Evolutionary conservation across 2,113 vertebrate species (phyloP), one percentile per base, ranked within the genome.

Genomic region (Suncus etruscus): DNA sequence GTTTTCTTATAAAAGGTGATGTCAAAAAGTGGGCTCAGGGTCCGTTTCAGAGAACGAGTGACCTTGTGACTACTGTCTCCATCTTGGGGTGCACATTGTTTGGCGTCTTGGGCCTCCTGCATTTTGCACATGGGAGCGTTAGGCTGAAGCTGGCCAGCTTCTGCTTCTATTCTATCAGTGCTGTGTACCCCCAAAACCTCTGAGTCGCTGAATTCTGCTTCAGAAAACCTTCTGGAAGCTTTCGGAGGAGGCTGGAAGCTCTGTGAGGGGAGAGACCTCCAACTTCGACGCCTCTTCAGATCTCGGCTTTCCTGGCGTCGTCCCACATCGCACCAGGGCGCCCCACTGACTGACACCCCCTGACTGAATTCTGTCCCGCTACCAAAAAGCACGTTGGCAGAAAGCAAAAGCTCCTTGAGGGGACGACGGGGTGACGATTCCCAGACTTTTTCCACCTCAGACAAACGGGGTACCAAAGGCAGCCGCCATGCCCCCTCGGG

Each of bases 381-480:
- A 0, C 4, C 70, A 14, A 69, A 87, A 31, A n/a, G 1, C 16
- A 6, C 74, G 1, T n/a, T 16, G 1, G 22, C 9, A 1, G 80
- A 51, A 2, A 89, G 5, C 0, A 79, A 69, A 12, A 24, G 32
- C 22, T 20, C 48, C 16, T 6, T 1, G 80, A 90, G 29, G 69
- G 92, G 86, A 3, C 54, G 54, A 15, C 92, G 51, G 58, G 68
- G 89, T 6, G 84, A 1, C 77, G 70, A 12, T 75, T 87, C 68
- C 94, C 95, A 81, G 20, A 0, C 45, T 32, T 83, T 91, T 4
- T 84, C 96, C 63, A 3, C 80, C 83, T 93, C 96, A 29, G 92
- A 86, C 94, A 90, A 24, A 25, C 91, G 80, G 39, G 92, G 91
- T 84, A 87, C 87, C 74, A 27, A 3, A 2, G 89, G 94, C 32